Base-by-base conservation (phyloP, 2,113 vertebrate species). In the Cinclus cinclus region DNA sequence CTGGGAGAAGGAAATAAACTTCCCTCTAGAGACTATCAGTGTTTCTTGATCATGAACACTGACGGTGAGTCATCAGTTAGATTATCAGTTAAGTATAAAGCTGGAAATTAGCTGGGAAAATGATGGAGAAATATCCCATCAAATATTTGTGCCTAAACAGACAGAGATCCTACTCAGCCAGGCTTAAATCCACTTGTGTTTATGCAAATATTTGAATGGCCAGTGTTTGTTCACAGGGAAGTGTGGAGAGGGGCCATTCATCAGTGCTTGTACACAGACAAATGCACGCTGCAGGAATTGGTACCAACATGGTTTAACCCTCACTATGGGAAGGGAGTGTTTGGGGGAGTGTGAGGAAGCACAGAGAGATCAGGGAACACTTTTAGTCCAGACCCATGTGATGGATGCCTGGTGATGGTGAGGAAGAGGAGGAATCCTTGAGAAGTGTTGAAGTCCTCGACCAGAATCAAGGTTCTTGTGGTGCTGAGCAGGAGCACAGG, bases 271-370 rank as follows among this genome's bases (percentile, higher is more conserved):
- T 14, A 42, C 46, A 52, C 7, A 44, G 49, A 37, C 11, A 87
- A 91, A 83, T 4, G 4, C 53, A 63, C 0, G 0, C 58, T n/a
- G 46, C 47, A 77, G 85, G 55, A 77, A 53, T 52, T 83, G 37
- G 24, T 15, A 31, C n/a, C 23, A 37, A 11, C 1, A 4, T 44
- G 44, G 17, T 77, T 74, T 64, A 88, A 80, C 23, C 25, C 63
- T 68, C 42, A 16, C 35, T 1, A 0, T 0, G 0, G 35, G 50
- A 18, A 39, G 9, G 3, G 12, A 11, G 3, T 68, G 21, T 50
- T 69, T 77, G 67, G 56, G 31, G 71, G 44, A 27, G 30, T 0
- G 3, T 33, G 31, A 77, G n/a, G 74, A 84, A 76, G 46, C 39
- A 58, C 1, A 1, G 37, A 44, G 41, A 76, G 62, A 67, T 8